phyloP scores from a whole-genome alignment of 2,888 invertebrate genomes.

The Apocheima hispidaria region DNA sequence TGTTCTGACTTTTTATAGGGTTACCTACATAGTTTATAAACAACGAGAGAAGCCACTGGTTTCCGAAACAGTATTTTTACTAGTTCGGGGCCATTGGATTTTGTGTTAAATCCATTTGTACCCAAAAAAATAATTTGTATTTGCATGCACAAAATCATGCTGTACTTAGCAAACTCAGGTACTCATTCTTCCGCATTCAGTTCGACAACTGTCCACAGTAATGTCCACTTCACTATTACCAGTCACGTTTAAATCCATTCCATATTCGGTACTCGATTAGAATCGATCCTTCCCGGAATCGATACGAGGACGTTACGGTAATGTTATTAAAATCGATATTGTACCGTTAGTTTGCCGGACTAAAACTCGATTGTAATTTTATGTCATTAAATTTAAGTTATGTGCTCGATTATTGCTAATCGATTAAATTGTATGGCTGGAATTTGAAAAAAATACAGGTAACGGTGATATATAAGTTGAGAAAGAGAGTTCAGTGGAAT shows the following conservation, averaged over 20 bases:
- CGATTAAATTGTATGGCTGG: constrained; percentile 16
- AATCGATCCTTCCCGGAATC: constrained; percentile 48
- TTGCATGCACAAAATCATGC: neutral
- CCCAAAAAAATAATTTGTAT: neutral
- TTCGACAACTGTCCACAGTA: constrained; percentile 34
- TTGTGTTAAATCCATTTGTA: no score
- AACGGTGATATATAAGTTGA: neutral
- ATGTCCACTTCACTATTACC: constrained; percentile 36
- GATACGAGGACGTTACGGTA: constrained; percentile 42
- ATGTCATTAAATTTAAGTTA: constrained; percentile 39
- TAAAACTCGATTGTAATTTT: constrained; percentile 32
- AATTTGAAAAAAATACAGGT: neutral
- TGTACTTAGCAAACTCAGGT: constrained; percentile 9
- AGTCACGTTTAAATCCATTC: constrained; percentile 44
- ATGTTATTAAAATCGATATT: constrained; percentile 37
- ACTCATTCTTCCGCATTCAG: constrained; percentile 6
- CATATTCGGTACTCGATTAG: constrained; percentile 46
- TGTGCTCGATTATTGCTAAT: constrained; percentile 31
- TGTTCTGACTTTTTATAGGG: no score
- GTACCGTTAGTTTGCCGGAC: constrained; percentile 41
- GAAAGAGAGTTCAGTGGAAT: no score
- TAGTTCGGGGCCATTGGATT: no score
- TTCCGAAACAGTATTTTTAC: no score
- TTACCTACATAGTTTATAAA: no score
- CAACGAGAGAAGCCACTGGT: no score